Conservation (phyloP, 2,888 invertebrate genomes). For the Dysmachus trigonus region DNA sequence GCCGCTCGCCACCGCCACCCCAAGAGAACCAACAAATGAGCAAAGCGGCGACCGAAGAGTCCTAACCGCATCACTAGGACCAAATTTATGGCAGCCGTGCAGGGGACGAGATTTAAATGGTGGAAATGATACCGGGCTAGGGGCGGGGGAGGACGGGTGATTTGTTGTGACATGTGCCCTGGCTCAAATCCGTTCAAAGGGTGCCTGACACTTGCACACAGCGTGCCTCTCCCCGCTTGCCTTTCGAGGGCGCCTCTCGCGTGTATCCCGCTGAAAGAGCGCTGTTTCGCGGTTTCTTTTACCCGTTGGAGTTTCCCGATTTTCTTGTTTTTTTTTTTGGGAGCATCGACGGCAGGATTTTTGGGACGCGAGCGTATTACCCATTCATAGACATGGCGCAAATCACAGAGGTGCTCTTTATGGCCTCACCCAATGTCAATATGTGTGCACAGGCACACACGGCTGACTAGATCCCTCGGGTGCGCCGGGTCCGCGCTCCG, state of each 20-base stretch:
- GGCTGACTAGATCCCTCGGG: constrained; percentile 3
- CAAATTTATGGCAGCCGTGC: background rate
- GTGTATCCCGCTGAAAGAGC: background rate
- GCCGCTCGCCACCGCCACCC: background rate
- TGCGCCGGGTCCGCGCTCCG: background rate
- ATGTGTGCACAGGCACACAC: constrained; percentile 24
- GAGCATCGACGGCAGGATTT: background rate
- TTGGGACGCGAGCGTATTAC: constrained; percentile 40
- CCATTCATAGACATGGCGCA: constrained; percentile 33
- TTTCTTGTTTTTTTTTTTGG: background rate
- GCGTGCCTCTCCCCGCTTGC: background rate
- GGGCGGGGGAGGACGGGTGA: constrained; percentile 32
- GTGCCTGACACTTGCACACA: constrained; percentile 44
- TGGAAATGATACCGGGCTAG: constrained; percentile 16
- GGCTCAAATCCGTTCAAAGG: constrained; percentile 39
- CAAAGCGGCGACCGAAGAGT: constrained; percentile 12
- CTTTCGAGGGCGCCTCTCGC: background rate
- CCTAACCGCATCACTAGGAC: constrained; percentile 24
- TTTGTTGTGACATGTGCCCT: constrained; percentile 50
- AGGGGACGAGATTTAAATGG: constrained; percentile 38
- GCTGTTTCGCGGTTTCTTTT: constrained; percentile 41
- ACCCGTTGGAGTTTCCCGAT: background rate
- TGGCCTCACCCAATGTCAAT: constrained; percentile 47
- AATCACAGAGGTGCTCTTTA: constrained; percentile 42
- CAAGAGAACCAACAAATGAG: constrained; percentile 30